These are phyloP conservation scores for Australoheros scitulus DNA, from an alignment of 2,113 vertebrate species.

Conservation along the genomic window DNA sequence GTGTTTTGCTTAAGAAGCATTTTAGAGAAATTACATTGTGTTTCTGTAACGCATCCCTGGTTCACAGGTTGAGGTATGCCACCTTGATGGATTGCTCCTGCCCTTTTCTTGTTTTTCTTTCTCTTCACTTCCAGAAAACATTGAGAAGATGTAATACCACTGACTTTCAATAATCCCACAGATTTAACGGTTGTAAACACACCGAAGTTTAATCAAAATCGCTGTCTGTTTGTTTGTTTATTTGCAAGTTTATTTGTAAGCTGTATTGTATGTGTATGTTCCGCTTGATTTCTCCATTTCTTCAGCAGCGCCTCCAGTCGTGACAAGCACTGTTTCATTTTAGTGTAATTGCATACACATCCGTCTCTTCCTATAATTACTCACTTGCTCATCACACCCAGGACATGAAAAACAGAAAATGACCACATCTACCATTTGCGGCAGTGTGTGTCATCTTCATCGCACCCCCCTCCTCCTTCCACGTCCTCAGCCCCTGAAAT, in stretches of 20 bases:
- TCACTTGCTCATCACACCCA: constrained; percentile 63
- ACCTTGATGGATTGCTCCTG: constrained; percentile 44
- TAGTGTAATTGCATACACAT: constrained; percentile 51
- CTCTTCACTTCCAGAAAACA: constrained; percentile 6
- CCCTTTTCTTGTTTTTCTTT: constrained; percentile 11
- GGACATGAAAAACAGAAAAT: constrained; percentile 64
- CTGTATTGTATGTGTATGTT: constrained; percentile 31
- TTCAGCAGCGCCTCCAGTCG: constrained; percentile 1
- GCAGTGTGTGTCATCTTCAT: constrained; percentile 45
- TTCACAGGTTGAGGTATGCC: constrained; percentile 25
- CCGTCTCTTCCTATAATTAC: constrained; percentile 52
- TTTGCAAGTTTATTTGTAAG: constrained; percentile 58
- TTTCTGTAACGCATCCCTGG: neutral
- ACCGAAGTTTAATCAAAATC: constrained; percentile 50
- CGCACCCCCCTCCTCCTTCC: neutral
- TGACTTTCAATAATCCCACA: constrained; percentile 53
- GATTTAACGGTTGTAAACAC: constrained; percentile 69
- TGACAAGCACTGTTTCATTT: constrained; percentile 62
- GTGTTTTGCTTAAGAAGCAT: constrained; percentile 4
- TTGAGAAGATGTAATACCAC: constrained; percentile 37
- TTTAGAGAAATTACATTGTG: neutral
- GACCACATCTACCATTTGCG: constrained; percentile 59
- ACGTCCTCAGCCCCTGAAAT: constrained; percentile 6
- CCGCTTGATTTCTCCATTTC: constrained; percentile 60
- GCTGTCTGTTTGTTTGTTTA: constrained; percentile 60